Conservation (phyloP, 2,797 vertebrate genomes). For the Potorous gilbertii region DNA sequence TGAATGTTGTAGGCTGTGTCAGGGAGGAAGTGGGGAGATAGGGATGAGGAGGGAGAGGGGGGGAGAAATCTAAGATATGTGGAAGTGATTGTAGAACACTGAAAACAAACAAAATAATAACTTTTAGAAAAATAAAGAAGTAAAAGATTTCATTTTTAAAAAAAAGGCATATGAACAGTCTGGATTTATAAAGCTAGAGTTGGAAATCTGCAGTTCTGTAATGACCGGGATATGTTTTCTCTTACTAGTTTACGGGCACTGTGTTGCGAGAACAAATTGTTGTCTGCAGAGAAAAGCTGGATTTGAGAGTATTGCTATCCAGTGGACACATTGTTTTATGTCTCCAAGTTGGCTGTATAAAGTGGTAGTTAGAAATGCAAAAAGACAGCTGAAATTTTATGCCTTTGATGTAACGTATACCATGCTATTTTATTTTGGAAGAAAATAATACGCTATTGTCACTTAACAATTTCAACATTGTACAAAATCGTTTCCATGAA, state of each 20-base stretch:
- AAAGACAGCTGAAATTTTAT: conserved; percentile 51
- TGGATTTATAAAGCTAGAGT: conserved; percentile 33
- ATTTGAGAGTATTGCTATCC: conserved; percentile 29
- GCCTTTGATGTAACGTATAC: conserved; percentile 45
- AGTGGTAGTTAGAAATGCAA: conserved; percentile 56
- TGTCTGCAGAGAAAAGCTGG: conserved; percentile 26
- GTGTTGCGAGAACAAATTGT: conserved; percentile 32
- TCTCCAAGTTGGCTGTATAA: conserved; percentile 54
- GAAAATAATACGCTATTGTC: conserved; percentile 35
- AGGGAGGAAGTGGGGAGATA: no score
- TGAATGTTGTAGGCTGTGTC: no score
- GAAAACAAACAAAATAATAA: no score
- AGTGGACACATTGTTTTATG: conserved; percentile 37
- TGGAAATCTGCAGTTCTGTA: background rate
- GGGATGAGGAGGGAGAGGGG: no score
- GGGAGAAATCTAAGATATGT: no score
- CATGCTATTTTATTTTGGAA: conserved; percentile 60
- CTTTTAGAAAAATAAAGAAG: no score
- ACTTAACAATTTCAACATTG: conserved; percentile 55
- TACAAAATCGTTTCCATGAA: conserved; percentile 52
- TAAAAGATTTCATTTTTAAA: no score
- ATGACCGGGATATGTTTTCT: background rate
- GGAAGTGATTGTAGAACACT: no score
- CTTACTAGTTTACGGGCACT: conserved; percentile 42
- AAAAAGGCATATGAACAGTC: conserved; percentile 34